Percentiles rank a stretch among this genome's conserved stretches.
phyloP scores from a whole-genome alignment of 2,888 invertebrate genomes.

The Eumerus sabulonum region DNA sequence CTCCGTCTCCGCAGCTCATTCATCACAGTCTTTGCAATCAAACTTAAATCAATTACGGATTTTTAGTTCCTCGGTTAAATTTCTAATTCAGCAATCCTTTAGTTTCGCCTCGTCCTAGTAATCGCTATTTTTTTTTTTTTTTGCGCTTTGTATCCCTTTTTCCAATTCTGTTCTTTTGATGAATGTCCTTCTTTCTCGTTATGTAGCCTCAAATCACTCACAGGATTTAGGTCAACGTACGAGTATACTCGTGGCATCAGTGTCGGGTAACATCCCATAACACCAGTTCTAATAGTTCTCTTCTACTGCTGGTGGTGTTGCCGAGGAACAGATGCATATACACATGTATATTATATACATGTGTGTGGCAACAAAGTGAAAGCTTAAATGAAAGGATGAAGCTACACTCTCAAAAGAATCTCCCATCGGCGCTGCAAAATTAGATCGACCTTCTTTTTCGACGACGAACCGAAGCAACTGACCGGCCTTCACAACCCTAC shows the following conservation, averaged over 20 bases:
- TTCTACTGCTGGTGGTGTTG: slow-evolving; percentile 28
- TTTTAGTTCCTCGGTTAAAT: slow-evolving; percentile 54
- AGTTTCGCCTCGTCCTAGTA: background rate
- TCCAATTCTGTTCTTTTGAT: slow-evolving; percentile 11
- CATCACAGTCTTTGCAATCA: slow-evolving; percentile 53
- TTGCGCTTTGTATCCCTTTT: slow-evolving; percentile 23
- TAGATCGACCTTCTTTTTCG: slow-evolving; percentile 59
- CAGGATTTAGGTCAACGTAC: slow-evolving; percentile 57
- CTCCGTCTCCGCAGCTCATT: slow-evolving; percentile 25
- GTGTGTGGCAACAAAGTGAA: slow-evolving; percentile 37
- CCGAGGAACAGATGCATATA: slow-evolving; percentile 25
- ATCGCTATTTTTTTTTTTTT: background rate
- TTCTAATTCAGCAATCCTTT: slow-evolving; percentile 58
- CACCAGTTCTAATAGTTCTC: background rate
- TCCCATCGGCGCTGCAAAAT: slow-evolving; percentile 59
- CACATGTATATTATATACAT: too few relatives aligned
- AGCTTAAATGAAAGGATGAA: slow-evolving; percentile 41
- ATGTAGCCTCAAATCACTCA: slow-evolving; percentile 51
- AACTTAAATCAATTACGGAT: slow-evolving; percentile 65
- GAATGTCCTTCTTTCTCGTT: slow-evolving; percentile 45
- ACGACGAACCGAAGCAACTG: slow-evolving; percentile 4
- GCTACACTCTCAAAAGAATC: slow-evolving; percentile 52
- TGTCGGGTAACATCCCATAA: too few relatives aligned
- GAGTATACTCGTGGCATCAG: slow-evolving; percentile 5
- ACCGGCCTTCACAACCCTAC: slow-evolving; percentile 60